These are phyloP conservation scores for Halocynthia roretzi DNA, from an alignment of 23 tunicate species.

Conservation along the genomic window DNA sequence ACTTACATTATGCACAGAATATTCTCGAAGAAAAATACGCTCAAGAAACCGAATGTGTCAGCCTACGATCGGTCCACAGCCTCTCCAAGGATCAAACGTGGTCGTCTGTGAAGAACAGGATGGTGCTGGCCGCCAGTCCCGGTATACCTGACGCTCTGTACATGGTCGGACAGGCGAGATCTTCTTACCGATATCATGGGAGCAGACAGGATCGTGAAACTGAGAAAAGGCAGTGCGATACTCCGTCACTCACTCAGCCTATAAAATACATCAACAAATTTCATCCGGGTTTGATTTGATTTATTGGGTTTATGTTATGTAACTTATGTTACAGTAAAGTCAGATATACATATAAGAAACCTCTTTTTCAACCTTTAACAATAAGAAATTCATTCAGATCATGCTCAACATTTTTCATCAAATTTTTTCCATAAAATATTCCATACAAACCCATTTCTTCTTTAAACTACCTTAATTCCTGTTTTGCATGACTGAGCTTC, in stretches of 20 bases:
- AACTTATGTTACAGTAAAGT: not conserved
- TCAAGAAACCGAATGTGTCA: conserved; percentile 32
- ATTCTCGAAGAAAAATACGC: conserved; percentile 56
- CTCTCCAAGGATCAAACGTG: conserved; percentile 10
- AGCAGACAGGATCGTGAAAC: not conserved
- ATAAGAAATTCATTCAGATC: not conserved
- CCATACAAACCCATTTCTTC: too few relatives aligned
- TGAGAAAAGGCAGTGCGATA: too few relatives aligned
- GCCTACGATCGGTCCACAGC: conserved; percentile 27
- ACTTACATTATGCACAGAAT: conserved; percentile 20
- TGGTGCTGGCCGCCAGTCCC: not conserved
- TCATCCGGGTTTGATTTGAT: conserved; percentile 52
- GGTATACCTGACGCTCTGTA: conserved; percentile 74
- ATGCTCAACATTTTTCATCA: not conserved
- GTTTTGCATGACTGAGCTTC: too few relatives aligned
- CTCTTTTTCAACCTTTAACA: not conserved
- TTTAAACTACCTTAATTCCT: too few relatives aligned
- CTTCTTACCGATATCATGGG: conserved; percentile 8
- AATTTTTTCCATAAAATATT: too few relatives aligned
- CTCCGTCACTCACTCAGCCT: conserved; percentile 12
- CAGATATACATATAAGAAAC: too few relatives aligned
- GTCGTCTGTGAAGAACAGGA: conserved; percentile 1
- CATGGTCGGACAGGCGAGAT: conserved; percentile 54
- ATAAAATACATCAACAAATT: conserved; percentile 56
- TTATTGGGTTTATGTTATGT: not conserved